Base-by-base conservation (phyloP, 2,888 invertebrate genomes). In the Miltochrista miniata region DNA sequence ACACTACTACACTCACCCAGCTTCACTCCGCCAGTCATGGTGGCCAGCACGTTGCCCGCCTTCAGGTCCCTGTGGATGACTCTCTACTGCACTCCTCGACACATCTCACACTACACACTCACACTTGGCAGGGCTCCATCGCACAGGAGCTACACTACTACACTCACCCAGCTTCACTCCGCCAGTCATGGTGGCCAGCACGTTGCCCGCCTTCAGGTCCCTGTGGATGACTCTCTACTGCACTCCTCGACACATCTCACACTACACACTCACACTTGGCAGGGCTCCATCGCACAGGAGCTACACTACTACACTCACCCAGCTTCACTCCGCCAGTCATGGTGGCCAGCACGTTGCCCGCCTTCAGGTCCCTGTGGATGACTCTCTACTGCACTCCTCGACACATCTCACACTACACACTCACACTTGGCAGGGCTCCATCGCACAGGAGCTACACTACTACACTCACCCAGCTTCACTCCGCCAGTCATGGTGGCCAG, bases 201-300 rank as follows among this genome's bases (percentile, higher is more conserved):
- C 98, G 88, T 99, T 99, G 49, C 99, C 99, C 42, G 99, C 99
- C 92, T 99, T 99, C 70, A 99, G 92, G 89, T 99, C 99, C 53
- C 99, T 93, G 89, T 99, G 99, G 68, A 99, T 99, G 62, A 99
- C 96, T 83, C 96, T 95, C 64, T 95, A 24, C 77, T 94, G 93
- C 46, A 99, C 93, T 24, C 97, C 98, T 75, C 94, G 93, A 72
- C 96, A 96, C 96, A 99, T 97, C 88, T 98, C 96, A 74, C 97
- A 96, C 84, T 98, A 97, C 45, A 99, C 96, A 91, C 96, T 99
- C 38, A 97, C 96, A 74, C 99, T 99, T 90, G 99, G 99, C 48
- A 92, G n/a, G n/a, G n/a, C n/a, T n/a, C n/a, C 86, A 91, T 99
- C 99, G 57, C 94, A 7, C 30, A n/a, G n/a, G n/a, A n/a, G n/a